Base-by-base conservation (phyloP, 2,888 invertebrate genomes). In the Torymus auratus region DNA sequence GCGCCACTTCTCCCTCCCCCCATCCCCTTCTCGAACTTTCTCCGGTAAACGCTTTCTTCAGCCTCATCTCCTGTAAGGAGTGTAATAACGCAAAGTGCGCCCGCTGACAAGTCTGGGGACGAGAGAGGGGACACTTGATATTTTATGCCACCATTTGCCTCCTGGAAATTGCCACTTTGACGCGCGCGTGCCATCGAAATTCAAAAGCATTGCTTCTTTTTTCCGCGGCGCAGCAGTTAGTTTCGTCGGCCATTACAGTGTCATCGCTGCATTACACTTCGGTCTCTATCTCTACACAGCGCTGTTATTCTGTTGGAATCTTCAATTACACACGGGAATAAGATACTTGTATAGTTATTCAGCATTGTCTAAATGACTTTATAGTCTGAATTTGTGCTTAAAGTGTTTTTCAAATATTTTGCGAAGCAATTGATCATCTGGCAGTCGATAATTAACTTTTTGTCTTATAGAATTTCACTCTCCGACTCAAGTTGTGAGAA, bases 21-120 rank as follows among this genome's bases (percentile, higher is more conserved):
- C 41, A 7, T 60, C 53, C 56, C 52, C 50, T 69, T 69, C 60
- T 41, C 69, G 13, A 77, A 73, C 60, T 79, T 74, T 78, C 53
- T 28, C 41, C 7, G 61, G 53, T 72, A 72, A 78, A 78, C 53
- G 71, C 41, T 67, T 71, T 70, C 50, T 64, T 65, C 65, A 17
- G 50, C n/a, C 56, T 50, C 53, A 52, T 78, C 65, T 55, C 62
- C 61, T 53, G 58, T 71, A 73, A 78, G 61, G 58, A 79, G 62
- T 74, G 70, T 78, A 78, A 78, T 78, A 78, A 78, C 65, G 71
- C 52, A 70, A 79, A 80, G 79, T 80, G 70, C 79, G 41, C 41
- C 7, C 41, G 41, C 41, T 41, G 41, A 41, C 41, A 41, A 41
- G 41, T 41, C 41, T 20, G 56, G 52, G 65, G 64, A 74, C 64